Base-by-base conservation (phyloP, 2,888 invertebrate genomes). In the Atethmia centrago region DNA sequence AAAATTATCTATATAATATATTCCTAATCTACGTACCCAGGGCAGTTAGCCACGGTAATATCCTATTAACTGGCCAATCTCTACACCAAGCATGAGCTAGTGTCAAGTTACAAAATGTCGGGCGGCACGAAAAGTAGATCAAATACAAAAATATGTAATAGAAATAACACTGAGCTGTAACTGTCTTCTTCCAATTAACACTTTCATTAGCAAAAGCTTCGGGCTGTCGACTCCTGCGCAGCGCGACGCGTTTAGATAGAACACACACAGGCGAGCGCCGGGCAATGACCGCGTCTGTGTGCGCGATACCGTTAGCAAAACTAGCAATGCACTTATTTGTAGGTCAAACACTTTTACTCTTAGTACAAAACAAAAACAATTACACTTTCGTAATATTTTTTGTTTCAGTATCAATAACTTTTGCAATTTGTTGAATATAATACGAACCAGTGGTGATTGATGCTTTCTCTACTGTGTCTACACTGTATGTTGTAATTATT, bases 271-370 rank as follows among this genome's bases (percentile, higher is more conserved):
- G 82, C 74, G 58, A 49, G 61, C 64, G 36, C 74, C 85, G 91
- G 88, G 83, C 91, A 82, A 80, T 88, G 89, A 87, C 87, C 84
- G 86, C 83, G 67, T 78, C 83, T 87, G 94, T 93, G 92, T 91
- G 93, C 87, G 88, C 65, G 72, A 93, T 95, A 95, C 95, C 94
- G 95, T 95, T 95, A 94, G 92, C 94, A 95, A 83, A 88, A 88
- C 74, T 72, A 85, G 58, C 71, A 66, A 77, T 87, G 87, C 87
- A 87, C 75, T 80, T 74, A 82, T 76, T 88, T 87, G 87, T 93
- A 85, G 94, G 93, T 92, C 92, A 92, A 84, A 66, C 88, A 83
- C 88, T 87, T 87, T 87, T 87, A 87, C 87, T 87, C 85, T 83
- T 83, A 73, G 74, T 74, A 78, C 70, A 81, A 84, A 77, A 86